Evolutionary conservation across 2,113 vertebrate genomes (phyloP), one percentile per base, ranked within the genome.

Genomic region (Notiomystis cincta): DNA sequence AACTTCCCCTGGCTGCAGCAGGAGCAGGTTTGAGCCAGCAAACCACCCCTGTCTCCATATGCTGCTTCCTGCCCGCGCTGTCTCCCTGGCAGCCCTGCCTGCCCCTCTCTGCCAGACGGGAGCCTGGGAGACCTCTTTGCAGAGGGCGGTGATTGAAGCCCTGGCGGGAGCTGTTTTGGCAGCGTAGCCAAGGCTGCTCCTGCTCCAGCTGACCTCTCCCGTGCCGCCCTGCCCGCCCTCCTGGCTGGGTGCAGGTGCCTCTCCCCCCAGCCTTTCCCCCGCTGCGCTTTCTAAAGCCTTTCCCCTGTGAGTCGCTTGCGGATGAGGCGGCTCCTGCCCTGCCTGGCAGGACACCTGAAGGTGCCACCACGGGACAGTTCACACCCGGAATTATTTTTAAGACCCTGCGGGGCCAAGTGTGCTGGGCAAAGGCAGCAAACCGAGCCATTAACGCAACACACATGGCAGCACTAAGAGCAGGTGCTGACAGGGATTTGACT

Each of bases 141-240:
- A 90, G 93, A 67, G 83, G 95, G 88, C 28, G 4, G 95, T 96
- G 93, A 95, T 37, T 94, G 93, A 92, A 96, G 93, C 75, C 82
- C 82, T 1, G 38, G 90, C 21, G 15, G 7, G 82, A 73, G 95
- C 96, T 95, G 96, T 90, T 87, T 87, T 90, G 92, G 92, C 95
- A 94, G 79, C 11, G 48, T 81, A 82, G 95, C 94, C 90, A 64
- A 67, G 96, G 93, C 82, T 19, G 48, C 88, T 78, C 57, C 62
- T 64, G 79, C 87, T 96, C 58, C 90, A 71, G 93, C 79, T 89
- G 93, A 95, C 95, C 95, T 83, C 95, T 53, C 23, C 18, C 4
- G 17, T 2, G 62, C 5, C 1, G 48, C 14, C 93, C 84, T 75
- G 88, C 89, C 81, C 0, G n/a, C 62, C 66, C 56, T 76, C 94